phyloP scores from a whole-genome alignment of 2,113 vertebrate genomes.

The Miniopterus natalensis region DNA sequence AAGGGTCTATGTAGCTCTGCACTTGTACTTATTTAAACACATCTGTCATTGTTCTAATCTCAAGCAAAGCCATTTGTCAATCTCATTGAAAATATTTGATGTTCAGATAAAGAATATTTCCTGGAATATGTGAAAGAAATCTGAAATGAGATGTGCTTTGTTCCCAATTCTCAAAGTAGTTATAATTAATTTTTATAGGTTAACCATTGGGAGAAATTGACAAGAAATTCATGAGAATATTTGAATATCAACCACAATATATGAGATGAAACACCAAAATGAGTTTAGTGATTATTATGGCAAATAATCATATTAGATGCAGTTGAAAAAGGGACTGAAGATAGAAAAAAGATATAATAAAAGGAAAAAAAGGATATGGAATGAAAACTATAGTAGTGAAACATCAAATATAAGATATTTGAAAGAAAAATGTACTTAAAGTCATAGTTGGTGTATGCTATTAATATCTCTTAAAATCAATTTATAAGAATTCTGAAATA shows the following conservation, averaged over 20 bases:
- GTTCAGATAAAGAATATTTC: not conserved
- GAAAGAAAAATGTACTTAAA: slow-evolving; percentile 4
- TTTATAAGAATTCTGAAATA: slow-evolving; percentile 32
- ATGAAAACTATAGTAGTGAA: not conserved
- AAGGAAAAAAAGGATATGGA: not conserved
- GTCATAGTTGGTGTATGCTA: not conserved
- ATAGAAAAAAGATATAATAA: not conserved
- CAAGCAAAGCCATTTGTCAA: not conserved
- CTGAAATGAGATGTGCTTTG: not conserved
- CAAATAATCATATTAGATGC: not conserved
- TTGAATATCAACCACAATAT: not conserved
- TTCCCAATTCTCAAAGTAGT: not conserved
- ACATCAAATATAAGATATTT: not conserved
- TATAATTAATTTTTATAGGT: slow-evolving; percentile 25
- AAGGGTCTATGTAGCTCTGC: not conserved
- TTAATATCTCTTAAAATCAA: not conserved
- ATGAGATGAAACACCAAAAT: not conserved
- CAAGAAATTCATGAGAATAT: not conserved
- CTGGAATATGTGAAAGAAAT: not conserved
- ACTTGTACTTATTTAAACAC: not conserved
- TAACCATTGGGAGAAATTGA: not conserved
- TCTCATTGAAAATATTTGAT: not conserved
- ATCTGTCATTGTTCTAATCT: not conserved
- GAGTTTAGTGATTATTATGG: slow-evolving; percentile 3
- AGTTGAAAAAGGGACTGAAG: not conserved